phyloP scores from a whole-genome alignment of 92 coral and sea anemone genomes.

The Metridium senile region DNA sequence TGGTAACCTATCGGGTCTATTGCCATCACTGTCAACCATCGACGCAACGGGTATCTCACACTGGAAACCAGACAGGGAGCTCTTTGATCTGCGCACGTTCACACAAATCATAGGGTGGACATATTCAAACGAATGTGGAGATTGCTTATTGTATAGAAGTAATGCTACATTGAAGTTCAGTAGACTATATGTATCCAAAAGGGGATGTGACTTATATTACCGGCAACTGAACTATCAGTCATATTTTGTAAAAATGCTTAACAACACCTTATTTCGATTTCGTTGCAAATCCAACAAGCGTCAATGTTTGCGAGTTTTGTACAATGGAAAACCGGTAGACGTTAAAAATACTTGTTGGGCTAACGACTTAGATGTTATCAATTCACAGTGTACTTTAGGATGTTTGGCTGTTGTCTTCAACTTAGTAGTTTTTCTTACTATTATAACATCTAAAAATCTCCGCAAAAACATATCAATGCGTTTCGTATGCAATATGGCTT shows the following conservation, averaged over 20 bases:
- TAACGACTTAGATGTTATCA: no score
- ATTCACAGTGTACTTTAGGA: constrained; percentile 20
- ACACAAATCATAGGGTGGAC: constrained; percentile 28
- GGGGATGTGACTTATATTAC: not conserved
- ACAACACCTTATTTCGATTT: not conserved
- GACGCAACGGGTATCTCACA: constrained; percentile 24
- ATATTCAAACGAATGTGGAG: constrained; percentile 36
- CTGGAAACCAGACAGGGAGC: constrained; percentile 41
- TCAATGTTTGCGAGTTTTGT: not conserved
- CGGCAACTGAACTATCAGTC: not conserved
- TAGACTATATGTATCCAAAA: no score
- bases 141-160: constrained; percentile 35
- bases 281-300: not conserved
- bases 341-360: constrained; percentile 1
- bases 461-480: constrained; percentile 31
- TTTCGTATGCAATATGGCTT: constrained; percentile 36
- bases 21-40: constrained; percentile 24
- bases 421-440: constrained; percentile 15
- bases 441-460: not conserved
- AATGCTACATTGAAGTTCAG: constrained; percentile 19
- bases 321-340: not conserved
- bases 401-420: constrained; percentile 21
- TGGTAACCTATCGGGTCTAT: constrained; percentile 15
- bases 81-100: constrained; percentile 41
- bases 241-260: not conserved